Percentiles rank a stretch among this genome's conserved stretches.
Conservation (phyloP, 2,113 vertebrate genomes). For the Brachyhypopomus occidentalis region DNA sequence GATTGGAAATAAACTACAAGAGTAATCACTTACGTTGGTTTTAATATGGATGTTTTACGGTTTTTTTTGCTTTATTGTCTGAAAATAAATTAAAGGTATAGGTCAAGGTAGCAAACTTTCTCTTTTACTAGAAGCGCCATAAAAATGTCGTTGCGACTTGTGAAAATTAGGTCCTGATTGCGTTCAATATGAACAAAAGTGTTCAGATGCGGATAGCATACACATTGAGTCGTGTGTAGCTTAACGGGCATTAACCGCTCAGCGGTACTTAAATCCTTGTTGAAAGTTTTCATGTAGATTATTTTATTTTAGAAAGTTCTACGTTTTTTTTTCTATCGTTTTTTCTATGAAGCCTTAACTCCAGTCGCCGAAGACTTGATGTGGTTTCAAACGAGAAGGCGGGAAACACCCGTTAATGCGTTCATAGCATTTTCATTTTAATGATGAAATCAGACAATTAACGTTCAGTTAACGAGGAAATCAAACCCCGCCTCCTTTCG, state of each 20-base stretch:
- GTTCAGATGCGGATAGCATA: too few relatives aligned
- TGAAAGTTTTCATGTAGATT: too few relatives aligned
- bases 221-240: too few relatives aligned
- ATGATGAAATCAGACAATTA: neutral
- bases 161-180: neutral
- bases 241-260: too few relatives aligned
- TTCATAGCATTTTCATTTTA: neutral
- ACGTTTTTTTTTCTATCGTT: too few relatives aligned
- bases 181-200: conserved; percentile 16
- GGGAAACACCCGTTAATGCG: conserved; percentile 13
- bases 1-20: neutral
- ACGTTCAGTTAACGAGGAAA: neutral
- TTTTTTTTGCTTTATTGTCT: neutral
- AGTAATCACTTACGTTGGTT: neutral
- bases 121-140: neutral
- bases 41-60: neutral
- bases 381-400: too few relatives aligned
- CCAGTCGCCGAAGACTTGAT: too few relatives aligned
- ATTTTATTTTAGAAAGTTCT: too few relatives aligned
- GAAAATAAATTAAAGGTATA: neutral
- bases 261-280: too few relatives aligned
- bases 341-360: too few relatives aligned
- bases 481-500: conserved; percentile 9
- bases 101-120: neutral
- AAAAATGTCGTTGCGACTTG: neutral